Evolutionary conservation across 2,888 invertebrate species (phyloP).

Genomic region (Drosophila meridiana): DNA sequence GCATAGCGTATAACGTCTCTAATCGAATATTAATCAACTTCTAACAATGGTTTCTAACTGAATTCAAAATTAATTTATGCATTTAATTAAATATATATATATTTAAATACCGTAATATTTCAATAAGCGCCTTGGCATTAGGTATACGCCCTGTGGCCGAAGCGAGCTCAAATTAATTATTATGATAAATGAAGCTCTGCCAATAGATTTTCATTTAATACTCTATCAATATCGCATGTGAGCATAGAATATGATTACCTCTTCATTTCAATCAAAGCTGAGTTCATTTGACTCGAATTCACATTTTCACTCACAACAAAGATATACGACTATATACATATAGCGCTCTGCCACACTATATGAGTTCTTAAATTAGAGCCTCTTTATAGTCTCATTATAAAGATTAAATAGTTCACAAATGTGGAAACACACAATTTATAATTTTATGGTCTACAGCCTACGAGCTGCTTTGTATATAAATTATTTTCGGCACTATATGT

Average conservation of each 20-base stretch:
- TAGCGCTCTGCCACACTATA: background rate
- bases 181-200: background rate
- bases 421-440: constrained; percentile 12
- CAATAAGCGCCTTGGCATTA: background rate
- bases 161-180: background rate
- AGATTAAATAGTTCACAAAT: constrained; percentile 17
- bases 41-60: background rate
- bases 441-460: constrained; percentile 46
- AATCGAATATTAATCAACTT: background rate
- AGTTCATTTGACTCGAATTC: too few species aligned
- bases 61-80: background rate
- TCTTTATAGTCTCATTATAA: constrained; percentile 18
- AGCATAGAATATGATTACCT: background rate
- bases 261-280: background rate
- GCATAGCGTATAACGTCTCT: background rate
- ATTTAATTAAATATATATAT: background rate
- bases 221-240: background rate
- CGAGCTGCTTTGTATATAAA: constrained; percentile 2
- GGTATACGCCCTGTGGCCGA: background rate
- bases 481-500: constrained; percentile 1
- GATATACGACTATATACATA: background rate
- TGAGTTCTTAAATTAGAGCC: background rate
- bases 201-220: background rate
- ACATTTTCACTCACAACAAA: background rate
- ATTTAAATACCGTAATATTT: background rate